Percentiles rank a stretch among this genome's conserved stretches.
These are phyloP conservation scores for Varanus salvator DNA, from an alignment of 2,113 vertebrate species.

Conservation along the genomic window DNA sequence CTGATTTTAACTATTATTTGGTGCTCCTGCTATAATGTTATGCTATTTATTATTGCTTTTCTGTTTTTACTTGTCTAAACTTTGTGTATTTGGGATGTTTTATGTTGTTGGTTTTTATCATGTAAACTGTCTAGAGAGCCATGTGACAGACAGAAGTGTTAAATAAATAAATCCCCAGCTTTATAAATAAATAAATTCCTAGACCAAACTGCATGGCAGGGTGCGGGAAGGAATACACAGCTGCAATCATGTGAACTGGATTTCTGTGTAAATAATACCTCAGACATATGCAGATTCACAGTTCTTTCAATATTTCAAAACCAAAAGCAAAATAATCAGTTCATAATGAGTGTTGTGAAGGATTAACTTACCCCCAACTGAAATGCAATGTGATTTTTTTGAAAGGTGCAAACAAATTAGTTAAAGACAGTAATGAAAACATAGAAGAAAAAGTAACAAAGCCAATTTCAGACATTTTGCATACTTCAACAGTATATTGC, in stretches of 20 bases:
- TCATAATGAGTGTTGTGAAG: background rate
- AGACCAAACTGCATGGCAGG: too few species aligned
- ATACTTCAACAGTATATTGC: background rate
- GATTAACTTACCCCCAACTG: background rate
- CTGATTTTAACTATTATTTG: background rate
- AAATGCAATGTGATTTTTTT: background rate
- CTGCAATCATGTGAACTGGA: background rate
- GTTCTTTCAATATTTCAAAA: background rate
- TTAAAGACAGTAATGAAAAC: conserved; percentile 10
- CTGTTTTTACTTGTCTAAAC: background rate
- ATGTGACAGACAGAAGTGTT: too few species aligned
- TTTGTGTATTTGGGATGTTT: too few species aligned
- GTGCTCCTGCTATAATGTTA: too few species aligned
- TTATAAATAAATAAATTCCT: too few species aligned
- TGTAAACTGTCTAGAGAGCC: too few species aligned
- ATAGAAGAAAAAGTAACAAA: background rate
- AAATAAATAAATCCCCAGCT: too few species aligned
- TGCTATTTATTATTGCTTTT: too few species aligned
- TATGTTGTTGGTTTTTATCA: too few species aligned
- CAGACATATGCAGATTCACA: accelerated
- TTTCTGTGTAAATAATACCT: background rate
- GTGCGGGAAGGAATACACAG: too few species aligned
- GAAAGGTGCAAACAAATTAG: background rate
- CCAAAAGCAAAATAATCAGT: background rate
- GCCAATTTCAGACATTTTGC: background rate